Evolutionary conservation across 2,113 vertebrate genomes (phyloP).

Genomic region (Odocoileus hemionus): DNA sequence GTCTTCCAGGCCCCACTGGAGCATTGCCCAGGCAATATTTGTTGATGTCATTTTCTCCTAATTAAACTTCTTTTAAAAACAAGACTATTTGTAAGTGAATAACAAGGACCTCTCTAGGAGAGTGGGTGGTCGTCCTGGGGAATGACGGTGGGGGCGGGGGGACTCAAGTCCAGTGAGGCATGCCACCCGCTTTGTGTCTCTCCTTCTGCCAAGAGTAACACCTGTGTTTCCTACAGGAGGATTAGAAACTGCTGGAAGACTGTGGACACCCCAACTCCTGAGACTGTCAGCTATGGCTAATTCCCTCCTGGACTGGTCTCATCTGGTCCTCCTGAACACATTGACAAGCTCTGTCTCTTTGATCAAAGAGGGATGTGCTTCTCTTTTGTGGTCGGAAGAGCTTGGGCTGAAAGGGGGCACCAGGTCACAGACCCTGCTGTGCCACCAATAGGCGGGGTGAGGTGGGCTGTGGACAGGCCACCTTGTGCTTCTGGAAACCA

Average conservation of each 20-base stretch:
- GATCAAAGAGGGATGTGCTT: neutral
- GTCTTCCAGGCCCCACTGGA: neutral
- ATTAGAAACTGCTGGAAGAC: neutral
- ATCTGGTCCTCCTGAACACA: neutral
- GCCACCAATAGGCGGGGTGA: neutral
- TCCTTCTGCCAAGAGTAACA: neutral
- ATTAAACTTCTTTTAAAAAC: neutral
- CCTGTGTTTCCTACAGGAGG: neutral
- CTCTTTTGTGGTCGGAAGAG: neutral
- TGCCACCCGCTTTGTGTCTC: neutral
- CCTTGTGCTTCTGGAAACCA: neutral
- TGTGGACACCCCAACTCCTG: neutral
- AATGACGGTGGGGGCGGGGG: neutral
- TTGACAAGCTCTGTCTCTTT: neutral
- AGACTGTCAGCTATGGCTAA: neutral
- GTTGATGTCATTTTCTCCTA: neutral
- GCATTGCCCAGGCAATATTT: neutral
- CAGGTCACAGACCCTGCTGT: neutral
- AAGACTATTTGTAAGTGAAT: neutral
- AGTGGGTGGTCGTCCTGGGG: neutral
- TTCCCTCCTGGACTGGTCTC: neutral
- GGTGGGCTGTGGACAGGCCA: neutral
- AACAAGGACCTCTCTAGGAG: neutral
- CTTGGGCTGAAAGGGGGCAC: neutral
- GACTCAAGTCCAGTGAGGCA: neutral